A percentile compares a stretch with the other conserved stretches of the same genome.
These are phyloP conservation scores for Steinernema khuongi DNA, from an alignment of 1,140 invertebrate species.

Conservation along the genomic window DNA sequence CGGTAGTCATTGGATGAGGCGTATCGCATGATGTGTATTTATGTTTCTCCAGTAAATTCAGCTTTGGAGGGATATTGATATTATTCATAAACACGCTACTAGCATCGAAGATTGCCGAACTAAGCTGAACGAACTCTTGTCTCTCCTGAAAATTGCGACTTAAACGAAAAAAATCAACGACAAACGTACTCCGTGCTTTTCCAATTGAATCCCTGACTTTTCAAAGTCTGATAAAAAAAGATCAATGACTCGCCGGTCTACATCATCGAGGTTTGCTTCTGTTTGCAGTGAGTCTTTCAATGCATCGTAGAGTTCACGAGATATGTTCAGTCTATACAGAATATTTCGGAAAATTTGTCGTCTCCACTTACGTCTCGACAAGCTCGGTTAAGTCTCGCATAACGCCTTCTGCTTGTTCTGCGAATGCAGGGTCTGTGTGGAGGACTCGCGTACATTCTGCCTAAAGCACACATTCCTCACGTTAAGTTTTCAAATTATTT, in stretches of 20 bases:
- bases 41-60: background rate
- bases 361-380: slow-evolving; percentile 30
- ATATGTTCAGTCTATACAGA: slow-evolving; percentile 32
- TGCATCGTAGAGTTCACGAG: slow-evolving; percentile 29
- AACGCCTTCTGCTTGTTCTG: slow-evolving; percentile 31
- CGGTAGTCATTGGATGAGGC: slow-evolving; percentile 24
- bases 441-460: slow-evolving; percentile 37
- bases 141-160: slow-evolving; percentile 21
- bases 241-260: slow-evolving; percentile 30
- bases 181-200: slow-evolving; percentile 27
- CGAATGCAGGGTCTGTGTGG: slow-evolving; percentile 27
- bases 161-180: background rate
- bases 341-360: slow-evolving; percentile 6
- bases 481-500: too few relatives aligned
- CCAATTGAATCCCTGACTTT: slow-evolving; percentile 35
- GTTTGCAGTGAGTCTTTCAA: slow-evolving; percentile 32
- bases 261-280: slow-evolving; percentile 30
- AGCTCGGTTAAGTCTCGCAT: slow-evolving; percentile 34
- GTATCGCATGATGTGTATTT: slow-evolving; percentile 27
- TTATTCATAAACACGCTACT: slow-evolving; percentile 21
- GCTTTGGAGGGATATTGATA: background rate
- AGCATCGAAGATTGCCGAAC: slow-evolving; percentile 30
- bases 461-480: slow-evolving; percentile 27
- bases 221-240: slow-evolving; percentile 40
- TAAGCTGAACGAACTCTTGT: slow-evolving; percentile 31